These are phyloP conservation scores for Monochamus alternatus DNA, from an alignment of 2,888 invertebrate genomes.

Conservation along the genomic window DNA sequence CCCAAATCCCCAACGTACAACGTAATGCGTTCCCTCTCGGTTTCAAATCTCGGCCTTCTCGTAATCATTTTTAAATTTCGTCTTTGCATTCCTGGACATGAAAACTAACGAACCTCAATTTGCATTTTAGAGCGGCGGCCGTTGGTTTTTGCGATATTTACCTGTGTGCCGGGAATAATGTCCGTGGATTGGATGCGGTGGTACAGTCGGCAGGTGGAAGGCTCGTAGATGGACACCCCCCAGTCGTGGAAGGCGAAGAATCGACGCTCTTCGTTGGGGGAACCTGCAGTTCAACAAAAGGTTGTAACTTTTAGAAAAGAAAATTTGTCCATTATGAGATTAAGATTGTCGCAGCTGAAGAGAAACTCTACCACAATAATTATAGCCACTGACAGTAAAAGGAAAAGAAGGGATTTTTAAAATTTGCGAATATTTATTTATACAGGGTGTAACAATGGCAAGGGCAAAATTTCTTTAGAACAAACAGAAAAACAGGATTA, in stretches of 20 bases:
- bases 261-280: conserved; percentile 76
- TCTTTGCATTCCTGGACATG: background rate
- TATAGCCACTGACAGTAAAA: too few species aligned
- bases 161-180: conserved; percentile 81
- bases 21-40: background rate
- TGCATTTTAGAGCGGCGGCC: conserved; percentile 6
- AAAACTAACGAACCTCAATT: conserved; percentile 13
- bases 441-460: conserved; percentile 7
- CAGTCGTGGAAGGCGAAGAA: conserved; percentile 85
- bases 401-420: too few species aligned
- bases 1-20: too few species aligned
- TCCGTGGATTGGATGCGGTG: conserved; percentile 82
- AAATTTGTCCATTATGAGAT: too few species aligned
- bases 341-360: too few species aligned
- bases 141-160: conserved; percentile 56
- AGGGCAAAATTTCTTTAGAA: too few species aligned
- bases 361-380: too few species aligned
- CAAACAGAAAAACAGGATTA: too few species aligned
- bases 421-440: too few species aligned
- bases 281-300: conserved; percentile 66
- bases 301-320: too few species aligned
- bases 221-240: conserved; percentile 83
- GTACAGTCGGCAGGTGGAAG: conserved; percentile 79
- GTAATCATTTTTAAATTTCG: background rate
- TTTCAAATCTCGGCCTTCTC: background rate